A percentile compares a stretch with the other conserved stretches of the same genome.
These are phyloP conservation scores for Axis porcinus DNA, from an alignment of 2,113 vertebrate genomes.

Conservation along the genomic window DNA sequence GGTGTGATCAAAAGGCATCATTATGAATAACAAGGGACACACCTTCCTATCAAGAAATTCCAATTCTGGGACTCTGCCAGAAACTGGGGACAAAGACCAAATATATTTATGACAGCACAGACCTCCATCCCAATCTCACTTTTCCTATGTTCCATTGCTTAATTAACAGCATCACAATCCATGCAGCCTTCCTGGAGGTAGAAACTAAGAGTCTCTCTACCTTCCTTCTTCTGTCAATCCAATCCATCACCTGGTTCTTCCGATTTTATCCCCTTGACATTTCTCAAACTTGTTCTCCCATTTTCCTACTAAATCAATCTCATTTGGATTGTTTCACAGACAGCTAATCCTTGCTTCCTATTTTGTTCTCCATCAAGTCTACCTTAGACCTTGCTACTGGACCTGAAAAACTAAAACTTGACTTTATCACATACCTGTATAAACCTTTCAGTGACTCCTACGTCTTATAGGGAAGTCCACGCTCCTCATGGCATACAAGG, in stretches of 20 bases:
- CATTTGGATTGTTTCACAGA: background rate
- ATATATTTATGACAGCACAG: background rate
- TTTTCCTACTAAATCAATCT: background rate
- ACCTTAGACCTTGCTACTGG: background rate
- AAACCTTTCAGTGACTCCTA: background rate
- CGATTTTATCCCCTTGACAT: background rate
- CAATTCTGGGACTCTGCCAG: background rate
- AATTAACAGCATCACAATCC: background rate
- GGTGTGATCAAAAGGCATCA: background rate
- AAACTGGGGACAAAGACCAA: background rate
- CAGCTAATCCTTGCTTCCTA: background rate
- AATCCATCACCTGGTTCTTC: background rate
- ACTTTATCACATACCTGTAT: background rate
- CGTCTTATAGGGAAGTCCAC: background rate
- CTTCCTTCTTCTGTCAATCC: background rate
- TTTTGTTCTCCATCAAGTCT: background rate
- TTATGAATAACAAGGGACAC: background rate
- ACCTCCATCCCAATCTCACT: background rate
- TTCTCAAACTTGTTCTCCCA: background rate
- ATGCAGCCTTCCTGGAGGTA: background rate
- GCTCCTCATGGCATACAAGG: background rate
- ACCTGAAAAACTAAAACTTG: background rate
- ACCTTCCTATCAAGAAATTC: background rate
- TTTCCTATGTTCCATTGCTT: background rate
- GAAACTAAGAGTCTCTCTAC: background rate